Evolutionary conservation across 2,797 vertebrate genomes (phyloP), one percentile per base, ranked within the genome.

Genomic region (Valencia hispanica): DNA sequence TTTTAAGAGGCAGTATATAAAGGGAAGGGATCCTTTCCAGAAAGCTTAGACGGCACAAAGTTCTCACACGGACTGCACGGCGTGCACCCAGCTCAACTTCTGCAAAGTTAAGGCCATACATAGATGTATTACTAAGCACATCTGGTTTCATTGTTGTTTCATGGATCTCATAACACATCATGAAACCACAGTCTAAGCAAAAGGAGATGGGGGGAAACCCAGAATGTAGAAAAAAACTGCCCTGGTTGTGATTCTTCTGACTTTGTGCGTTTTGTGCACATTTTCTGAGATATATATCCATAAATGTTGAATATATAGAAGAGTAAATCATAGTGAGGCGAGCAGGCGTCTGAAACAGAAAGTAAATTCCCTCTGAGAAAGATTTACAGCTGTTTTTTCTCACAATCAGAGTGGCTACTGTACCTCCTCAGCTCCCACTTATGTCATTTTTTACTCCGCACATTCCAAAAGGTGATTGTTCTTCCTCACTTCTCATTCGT

Each of bases 1-100:
- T 99, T 99, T 98, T 97, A 94, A 94, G 97, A 95, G 93, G 90
- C 70, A 84, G 95, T 98, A 98, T 98, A 97, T 96, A 98, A 97
- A 84, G 89, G 94, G 78, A 59, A 4, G 47, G 73, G 68, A 73
- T 76, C 7, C 81, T 66, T 85, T 86, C 83, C 84, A 91, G 83
- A 89, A 84, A 80, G 85, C 90, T 91, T 87, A 91, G 86, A 92
- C 18, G 79, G 85, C 82, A 85, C 84, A 83, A 79, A 73, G 86
- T 92, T 90, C 84, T 92, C 88, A 84, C 91, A 85, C 79, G 5
- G 87, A 77, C 80, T 74, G 63, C 75, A 86, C 69, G 74, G 77
- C 78, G 72, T 57, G 79, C 70, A 77, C 80, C 66, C 77, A 2
- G 82, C 83, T 89, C 85, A 59, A 91, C 92, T 93, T 91, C 91